Base-by-base conservation (phyloP, 2,888 invertebrate genomes). In the Cheilosia variabilis region DNA sequence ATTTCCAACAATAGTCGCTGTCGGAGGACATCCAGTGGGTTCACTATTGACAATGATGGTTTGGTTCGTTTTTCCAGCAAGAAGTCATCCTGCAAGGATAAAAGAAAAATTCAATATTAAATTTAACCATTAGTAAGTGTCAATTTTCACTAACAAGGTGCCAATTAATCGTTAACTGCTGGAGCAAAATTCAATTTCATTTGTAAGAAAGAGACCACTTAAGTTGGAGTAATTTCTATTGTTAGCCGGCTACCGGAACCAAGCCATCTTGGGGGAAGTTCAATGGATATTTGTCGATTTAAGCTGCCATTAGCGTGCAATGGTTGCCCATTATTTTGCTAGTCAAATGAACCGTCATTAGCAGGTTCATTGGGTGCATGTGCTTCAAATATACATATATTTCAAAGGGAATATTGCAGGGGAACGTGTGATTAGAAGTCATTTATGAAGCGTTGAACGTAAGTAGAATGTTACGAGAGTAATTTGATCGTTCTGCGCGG, bases 21-120 rank as follows among this genome's bases (percentile, higher is more conserved):
- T 87, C 97, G 94, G 55, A 97, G 93, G 63, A 97, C 97, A 91
- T 97, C 97, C 94, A 97, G 93, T 0, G 97, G 96, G 93, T 97
- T 96, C 89, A 96, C 96, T 92, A 97, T 97, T 87, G 97, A 97
- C 88, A 97, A 93, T 15, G 96, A 96, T 5, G 95, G 95, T 91
- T 94, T 94, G 92, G 94, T 94, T 90, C 95, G 94, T 90, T 94
- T 94, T 88, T 92, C 92, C 88, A 94, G 92, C 66, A 93, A 92
- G 88, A 92, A 93, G 86, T 92, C 91, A 88, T 92, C 91, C 92
- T 92, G 77, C 7, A 84, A 72, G 53, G 41, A 66, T 27, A 37
- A 66, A 45, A 63, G 50, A 72, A 60, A 82, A 58, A 68, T 86
- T 73, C 75, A 57, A 15, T 55, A 79, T 79, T 76, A 62, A 50